A percentile compares a stretch with the other conserved stretches of the same genome.
phyloP scores from a whole-genome alignment of 2,797 vertebrate species.

The Smutsia temminckii region DNA sequence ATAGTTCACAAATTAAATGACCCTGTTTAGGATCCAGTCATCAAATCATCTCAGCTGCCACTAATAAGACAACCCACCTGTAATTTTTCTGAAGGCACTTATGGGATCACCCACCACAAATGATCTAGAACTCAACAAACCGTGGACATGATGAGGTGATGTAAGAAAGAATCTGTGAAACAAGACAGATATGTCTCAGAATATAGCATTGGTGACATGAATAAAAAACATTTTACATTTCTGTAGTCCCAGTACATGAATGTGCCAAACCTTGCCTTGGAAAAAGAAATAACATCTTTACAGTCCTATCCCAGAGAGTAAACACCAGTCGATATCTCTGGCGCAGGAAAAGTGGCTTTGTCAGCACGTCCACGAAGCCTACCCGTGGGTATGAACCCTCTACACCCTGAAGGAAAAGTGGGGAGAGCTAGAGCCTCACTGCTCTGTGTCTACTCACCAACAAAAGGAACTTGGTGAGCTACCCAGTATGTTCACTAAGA shows the following conservation, averaged over 20 bases:
- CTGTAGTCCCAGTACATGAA: neutral
- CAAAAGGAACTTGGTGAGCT: neutral
- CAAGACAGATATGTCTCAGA: neutral
- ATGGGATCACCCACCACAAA: neutral
- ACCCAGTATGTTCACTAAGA: neutral
- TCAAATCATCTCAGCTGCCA: neutral
- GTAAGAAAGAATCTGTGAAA: slow-evolving; percentile 1
- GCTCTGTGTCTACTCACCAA: neutral
- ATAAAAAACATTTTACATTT: slow-evolving; percentile 8
- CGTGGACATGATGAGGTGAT: neutral
- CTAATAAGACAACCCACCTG: neutral
- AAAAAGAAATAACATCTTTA: slow-evolving; percentile 4
- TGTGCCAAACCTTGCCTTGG: neutral
- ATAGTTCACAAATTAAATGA: neutral
- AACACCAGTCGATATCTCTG: neutral
- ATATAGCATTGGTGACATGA: neutral
- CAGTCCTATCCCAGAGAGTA: neutral
- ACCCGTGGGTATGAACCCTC: neutral
- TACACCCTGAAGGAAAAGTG: neutral
- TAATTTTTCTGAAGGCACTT: slow-evolving; percentile 28
- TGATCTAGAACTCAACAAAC: neutral
- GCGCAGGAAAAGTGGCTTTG: neutral
- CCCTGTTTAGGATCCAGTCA: neutral
- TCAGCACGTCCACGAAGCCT: neutral
- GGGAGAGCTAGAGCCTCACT: neutral